phyloP scores from a whole-genome alignment of 2,797 vertebrate genomes.

The Basileuterus tristriatus region DNA sequence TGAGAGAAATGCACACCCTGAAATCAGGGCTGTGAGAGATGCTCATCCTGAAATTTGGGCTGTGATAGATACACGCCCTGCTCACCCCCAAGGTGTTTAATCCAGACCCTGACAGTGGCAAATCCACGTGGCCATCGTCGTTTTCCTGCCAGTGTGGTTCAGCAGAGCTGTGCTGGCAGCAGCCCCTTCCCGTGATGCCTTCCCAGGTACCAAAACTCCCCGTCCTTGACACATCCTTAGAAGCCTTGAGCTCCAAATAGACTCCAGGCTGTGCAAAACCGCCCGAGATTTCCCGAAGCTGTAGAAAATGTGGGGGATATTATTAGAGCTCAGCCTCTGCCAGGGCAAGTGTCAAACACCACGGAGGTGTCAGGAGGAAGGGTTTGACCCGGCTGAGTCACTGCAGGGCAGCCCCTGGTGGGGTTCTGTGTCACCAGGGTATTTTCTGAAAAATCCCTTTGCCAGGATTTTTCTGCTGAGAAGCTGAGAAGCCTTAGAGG shows the following conservation, averaged over 20 bases:
- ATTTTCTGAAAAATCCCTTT: too few relatives aligned
- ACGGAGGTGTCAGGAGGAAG: not conserved
- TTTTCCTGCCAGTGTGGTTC: not conserved
- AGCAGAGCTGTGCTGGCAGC: not conserved
- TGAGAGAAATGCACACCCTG: not conserved
- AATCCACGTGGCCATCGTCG: not conserved
- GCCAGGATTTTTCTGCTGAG: too few relatives aligned
- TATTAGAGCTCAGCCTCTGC: not conserved
- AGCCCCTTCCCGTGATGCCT: not conserved
- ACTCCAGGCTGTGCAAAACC: not conserved
- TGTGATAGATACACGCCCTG: not conserved
- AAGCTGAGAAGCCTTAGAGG: too few relatives aligned
- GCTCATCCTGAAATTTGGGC: rapidly evolving
- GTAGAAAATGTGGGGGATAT: not conserved
- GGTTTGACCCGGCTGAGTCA: not conserved
- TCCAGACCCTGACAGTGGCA: not conserved
- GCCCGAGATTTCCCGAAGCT: not conserved
- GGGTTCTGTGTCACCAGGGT: not conserved
- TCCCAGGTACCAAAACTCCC: constrained; percentile 6
- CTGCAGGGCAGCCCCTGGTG: not conserved
- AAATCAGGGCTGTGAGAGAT: not conserved
- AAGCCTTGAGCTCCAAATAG: constrained; percentile 53
- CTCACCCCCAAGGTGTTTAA: not conserved
- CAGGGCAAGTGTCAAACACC: constrained; percentile 3
- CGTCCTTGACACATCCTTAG: constrained; percentile 39